phyloP scores from a whole-genome alignment of 1,140 invertebrate genomes.

The Tetramorium parvispinum region DNA sequence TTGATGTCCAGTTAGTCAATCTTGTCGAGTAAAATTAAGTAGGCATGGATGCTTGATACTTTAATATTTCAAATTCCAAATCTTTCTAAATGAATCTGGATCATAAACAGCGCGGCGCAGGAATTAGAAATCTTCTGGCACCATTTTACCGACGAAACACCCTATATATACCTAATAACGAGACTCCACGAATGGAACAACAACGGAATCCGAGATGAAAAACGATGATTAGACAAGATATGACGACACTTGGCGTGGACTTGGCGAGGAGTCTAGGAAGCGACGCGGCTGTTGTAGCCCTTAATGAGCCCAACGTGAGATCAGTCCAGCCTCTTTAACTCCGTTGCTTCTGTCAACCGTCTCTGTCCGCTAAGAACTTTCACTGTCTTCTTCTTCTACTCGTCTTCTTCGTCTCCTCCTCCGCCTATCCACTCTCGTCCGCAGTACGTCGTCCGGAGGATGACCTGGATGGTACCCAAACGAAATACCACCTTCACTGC shows the following conservation, averaged over 20 bases:
- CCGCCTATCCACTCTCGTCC: conserved; percentile 61
- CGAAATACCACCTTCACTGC: conserved; percentile 74
- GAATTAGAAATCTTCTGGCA: conserved; percentile 30
- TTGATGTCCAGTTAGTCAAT: not conserved
- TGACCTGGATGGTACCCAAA: conserved; percentile 84
- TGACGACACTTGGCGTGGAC: conserved; percentile 76
- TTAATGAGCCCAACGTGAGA: conserved; percentile 81
- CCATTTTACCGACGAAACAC: conserved; percentile 28
- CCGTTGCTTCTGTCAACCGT: conserved; percentile 77
- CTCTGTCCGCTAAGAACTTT: conserved; percentile 70
- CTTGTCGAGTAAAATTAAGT: not conserved
- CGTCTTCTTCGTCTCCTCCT: conserved; percentile 40
- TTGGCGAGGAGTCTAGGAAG: conserved; percentile 81
- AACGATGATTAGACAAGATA: conserved; percentile 79
- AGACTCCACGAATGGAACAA: conserved; percentile 46
- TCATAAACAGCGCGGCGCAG: not conserved
- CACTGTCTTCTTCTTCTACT: conserved; percentile 64
- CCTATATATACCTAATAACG: conserved; percentile 57
- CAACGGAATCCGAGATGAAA: conserved; percentile 73
- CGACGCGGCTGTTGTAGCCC: conserved; percentile 79
- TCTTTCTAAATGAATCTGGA: not conserved
- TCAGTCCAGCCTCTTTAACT: conserved; percentile 76
- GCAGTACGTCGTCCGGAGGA: conserved; percentile 74
- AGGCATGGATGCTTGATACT: not conserved
- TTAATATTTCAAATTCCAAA: not conserved